These are phyloP conservation scores for Hydrotaea diabolus DNA, from an alignment of 2,888 invertebrate species.

Conservation along the genomic window DNA sequence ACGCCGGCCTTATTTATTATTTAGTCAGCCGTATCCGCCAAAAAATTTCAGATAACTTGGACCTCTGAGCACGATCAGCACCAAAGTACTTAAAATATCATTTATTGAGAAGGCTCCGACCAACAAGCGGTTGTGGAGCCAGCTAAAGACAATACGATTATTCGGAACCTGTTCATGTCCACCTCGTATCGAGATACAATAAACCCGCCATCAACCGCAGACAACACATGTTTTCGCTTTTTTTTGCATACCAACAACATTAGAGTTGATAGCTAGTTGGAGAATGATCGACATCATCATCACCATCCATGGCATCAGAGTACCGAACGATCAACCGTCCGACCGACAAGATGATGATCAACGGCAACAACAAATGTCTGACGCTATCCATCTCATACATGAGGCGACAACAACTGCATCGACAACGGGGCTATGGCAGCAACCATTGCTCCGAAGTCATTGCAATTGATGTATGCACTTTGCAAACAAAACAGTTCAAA, in stretches of 20 bases:
- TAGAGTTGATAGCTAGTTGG: conserved; percentile 58
- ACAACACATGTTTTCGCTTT: conserved; percentile 55
- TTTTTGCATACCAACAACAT: conserved; percentile 33
- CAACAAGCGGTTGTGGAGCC: too few species aligned
- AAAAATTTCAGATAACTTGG: too few species aligned
- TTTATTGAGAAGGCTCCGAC: too few species aligned
- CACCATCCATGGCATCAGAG: conserved; percentile 52
- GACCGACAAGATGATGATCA: conserved; percentile 46
- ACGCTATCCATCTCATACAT: conserved; percentile 59
- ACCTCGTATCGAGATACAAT: background rate
- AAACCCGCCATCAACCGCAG: conserved; percentile 24
- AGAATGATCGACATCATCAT: conserved; percentile 66
- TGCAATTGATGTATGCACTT: conserved; percentile 56
- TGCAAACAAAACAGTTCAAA: conserved; percentile 60
- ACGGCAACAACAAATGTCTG: conserved; percentile 67
- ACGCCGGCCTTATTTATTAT: too few species aligned
- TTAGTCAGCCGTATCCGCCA: too few species aligned
- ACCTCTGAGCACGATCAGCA: too few species aligned
- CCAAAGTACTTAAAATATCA: too few species aligned
- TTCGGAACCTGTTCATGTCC: too few species aligned
- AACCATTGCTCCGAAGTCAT: background rate
- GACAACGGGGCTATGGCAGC: background rate
- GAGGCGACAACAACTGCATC: conserved; percentile 17
- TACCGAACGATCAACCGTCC: background rate
- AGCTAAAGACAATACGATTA: too few species aligned